A percentile compares a stretch with the other conserved stretches of the same genome.
These are phyloP conservation scores for Tragelaphus eurycerus DNA, from an alignment of 2,797 vertebrate genomes.

Conservation along the genomic window DNA sequence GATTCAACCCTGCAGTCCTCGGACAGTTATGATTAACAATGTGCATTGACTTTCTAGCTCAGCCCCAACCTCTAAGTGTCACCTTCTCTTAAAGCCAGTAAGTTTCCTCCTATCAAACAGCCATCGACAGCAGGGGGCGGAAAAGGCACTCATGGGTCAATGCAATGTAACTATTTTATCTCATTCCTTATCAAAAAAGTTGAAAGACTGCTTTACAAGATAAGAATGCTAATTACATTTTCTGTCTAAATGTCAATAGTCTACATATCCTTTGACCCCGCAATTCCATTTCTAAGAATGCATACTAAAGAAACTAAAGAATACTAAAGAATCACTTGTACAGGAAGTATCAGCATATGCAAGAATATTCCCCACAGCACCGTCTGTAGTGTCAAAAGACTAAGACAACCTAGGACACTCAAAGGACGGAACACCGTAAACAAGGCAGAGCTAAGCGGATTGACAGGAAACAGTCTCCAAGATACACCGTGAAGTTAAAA, in stretches of 20 bases:
- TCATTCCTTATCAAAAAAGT: not conserved
- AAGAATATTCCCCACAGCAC: not conserved
- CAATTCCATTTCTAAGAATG: not conserved
- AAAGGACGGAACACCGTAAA: not conserved
- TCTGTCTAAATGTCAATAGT: slow-evolving; percentile 8
- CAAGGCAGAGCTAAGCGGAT: not conserved
- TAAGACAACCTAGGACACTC: not conserved
- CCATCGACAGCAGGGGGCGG: not conserved
- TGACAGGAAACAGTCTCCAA: not conserved
- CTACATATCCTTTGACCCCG: not conserved
- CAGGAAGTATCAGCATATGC: not conserved
- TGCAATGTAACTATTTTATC: not conserved
- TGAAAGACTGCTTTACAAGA: not conserved
- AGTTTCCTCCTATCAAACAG: not conserved
- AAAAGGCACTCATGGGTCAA: not conserved
- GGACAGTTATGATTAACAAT: not conserved
- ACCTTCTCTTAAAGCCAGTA: not conserved
- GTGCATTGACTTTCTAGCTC: not conserved
- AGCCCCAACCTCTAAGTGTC: not conserved
- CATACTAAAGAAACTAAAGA: not conserved
- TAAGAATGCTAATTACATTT: slow-evolving; percentile 11
- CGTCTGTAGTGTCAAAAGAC: not conserved
- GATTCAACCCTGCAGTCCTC: not conserved
- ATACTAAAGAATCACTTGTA: not conserved
- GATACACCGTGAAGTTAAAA: not conserved